Evolutionary conservation across 2,888 invertebrate species (phyloP), one percentile per base, ranked within the genome.

Genomic region (Himalopsyche anomala): DNA sequence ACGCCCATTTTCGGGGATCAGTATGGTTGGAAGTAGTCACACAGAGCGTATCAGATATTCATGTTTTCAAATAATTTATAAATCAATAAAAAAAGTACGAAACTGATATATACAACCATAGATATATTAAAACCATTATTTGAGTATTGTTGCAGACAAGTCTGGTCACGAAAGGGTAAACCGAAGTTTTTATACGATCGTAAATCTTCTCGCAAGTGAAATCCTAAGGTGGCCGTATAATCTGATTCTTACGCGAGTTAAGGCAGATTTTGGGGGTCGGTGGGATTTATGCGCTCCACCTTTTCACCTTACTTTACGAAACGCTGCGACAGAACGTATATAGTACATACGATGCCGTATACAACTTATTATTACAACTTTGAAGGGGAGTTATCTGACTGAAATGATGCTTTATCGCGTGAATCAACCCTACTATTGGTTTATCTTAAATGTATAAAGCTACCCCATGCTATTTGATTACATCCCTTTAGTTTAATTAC

Each of bases 211-310:
- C 80, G 85, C 79, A 80, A 87, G 87, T 87, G 87, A 85, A 87
- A 87, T 87, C 87, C 87, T 87, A 56, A 81, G 85, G 87, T 81
- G 87, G 85, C 87, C 85, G 83, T 87, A 87, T 85, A 87, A 87
- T 87, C 87, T 87, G 85, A 87, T 87, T 87, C 87, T 85, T 87
- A 87, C 84, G 85, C 87, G 87, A 87, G 87, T 87, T 87, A 87
- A 85, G 87, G 87, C 87, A 85, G 87, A 87, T 87, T 87, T 62
- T 81, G 83, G 83, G 87, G 74, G 83, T 83, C 62, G 79, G 81
- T 51, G 74, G 82, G 86, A 86, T 86, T 86, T 86, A 86, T 62
- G 82, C 79, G 54, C 86, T 51, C 45, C 74, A 80, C 82, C 83
- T 79, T 81, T 81, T 42, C 86, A 83, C 79, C 83, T 83, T 62